A percentile compares a stretch with the other conserved stretches of the same genome.
These are phyloP conservation scores for Heliconius charithonia DNA, from an alignment of 2,888 invertebrate species.

Conservation along the genomic window DNA sequence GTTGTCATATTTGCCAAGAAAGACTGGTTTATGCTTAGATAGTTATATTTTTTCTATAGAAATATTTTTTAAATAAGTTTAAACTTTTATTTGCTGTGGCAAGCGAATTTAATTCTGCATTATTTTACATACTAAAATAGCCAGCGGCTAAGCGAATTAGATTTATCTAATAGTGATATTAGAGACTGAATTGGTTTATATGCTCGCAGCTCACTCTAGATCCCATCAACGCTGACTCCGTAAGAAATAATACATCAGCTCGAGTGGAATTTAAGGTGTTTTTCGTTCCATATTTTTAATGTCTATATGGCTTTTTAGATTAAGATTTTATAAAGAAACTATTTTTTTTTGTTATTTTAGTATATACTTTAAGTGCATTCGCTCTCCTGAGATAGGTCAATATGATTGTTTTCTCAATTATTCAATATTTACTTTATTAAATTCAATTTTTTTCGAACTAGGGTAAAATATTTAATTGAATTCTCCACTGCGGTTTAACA, in stretches of 20 bases:
- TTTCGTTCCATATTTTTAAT: conserved; percentile 59
- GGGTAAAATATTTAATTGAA: conserved; percentile 41
- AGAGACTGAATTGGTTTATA: conserved; percentile 56
- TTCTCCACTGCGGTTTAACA: conserved; percentile 51
- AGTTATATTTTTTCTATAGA: too few species aligned
- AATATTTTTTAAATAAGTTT: not conserved
- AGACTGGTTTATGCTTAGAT: too few species aligned
- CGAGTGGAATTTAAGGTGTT: conserved; percentile 65
- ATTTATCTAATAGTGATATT: conserved; percentile 21
- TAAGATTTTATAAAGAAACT: conserved; percentile 20
- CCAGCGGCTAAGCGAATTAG: conserved; percentile 34
- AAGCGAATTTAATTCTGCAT: not conserved
- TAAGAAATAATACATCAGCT: conserved; percentile 67
- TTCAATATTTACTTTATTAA: not conserved
- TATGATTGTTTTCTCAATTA: too few species aligned
- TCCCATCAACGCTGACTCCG: conserved; percentile 50
- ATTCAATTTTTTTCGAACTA: not conserved
- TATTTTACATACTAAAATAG: not conserved
- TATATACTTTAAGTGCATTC: not conserved
- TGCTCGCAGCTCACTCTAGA: conserved; percentile 61
- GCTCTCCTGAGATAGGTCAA: not conserved
- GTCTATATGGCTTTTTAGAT: conserved; percentile 22
- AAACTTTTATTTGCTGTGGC: not conserved
- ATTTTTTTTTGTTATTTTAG: not conserved
- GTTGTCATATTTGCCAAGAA: too few species aligned